These are phyloP conservation scores for Alethe castanea DNA, from an alignment of 2,113 vertebrate species.

Conservation along the genomic window DNA sequence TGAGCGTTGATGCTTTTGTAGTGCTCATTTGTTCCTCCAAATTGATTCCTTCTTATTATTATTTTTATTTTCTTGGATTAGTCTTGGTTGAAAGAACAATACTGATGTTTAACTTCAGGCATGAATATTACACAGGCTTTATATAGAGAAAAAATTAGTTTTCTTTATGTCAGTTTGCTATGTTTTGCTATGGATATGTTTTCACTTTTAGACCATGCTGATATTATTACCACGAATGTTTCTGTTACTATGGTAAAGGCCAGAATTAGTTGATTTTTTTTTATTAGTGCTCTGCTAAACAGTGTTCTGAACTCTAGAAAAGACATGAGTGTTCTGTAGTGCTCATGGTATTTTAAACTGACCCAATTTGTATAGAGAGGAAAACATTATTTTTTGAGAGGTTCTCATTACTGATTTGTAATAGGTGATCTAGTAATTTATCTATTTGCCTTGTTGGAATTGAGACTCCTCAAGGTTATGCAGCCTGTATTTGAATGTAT, in stretches of 20 bases:
- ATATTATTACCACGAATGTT: not conserved
- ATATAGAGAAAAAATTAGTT: not conserved
- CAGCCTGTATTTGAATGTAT: slow-evolving; percentile 45
- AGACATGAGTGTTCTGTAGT: not conserved
- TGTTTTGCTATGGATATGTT: not conserved
- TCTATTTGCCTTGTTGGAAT: slow-evolving; percentile 39
- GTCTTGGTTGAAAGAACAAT: not conserved
- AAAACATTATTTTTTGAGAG: not conserved
- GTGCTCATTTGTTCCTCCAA: not conserved
- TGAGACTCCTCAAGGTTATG: not conserved
- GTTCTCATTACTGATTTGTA: not conserved
- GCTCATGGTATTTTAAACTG: slow-evolving; percentile 1
- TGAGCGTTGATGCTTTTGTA: not conserved
- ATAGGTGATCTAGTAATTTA: slow-evolving; percentile 36
- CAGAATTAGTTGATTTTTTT: not conserved
- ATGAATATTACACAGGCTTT: not conserved
- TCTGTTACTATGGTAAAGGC: slow-evolving; percentile 1
- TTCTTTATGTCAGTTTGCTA: not conserved
- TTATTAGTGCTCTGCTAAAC: slow-evolving; percentile 28
- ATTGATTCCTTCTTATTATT: not conserved
- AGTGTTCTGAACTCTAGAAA: not conserved
- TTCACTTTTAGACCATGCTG: not conserved
- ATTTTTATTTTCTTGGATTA: not conserved
- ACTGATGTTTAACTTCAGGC: not conserved
- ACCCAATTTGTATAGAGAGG: not conserved